A percentile compares a stretch with the other conserved stretches of the same genome.
phyloP scores from a whole-genome alignment of 2,888 invertebrate species.

The Erannis defoliaria region DNA sequence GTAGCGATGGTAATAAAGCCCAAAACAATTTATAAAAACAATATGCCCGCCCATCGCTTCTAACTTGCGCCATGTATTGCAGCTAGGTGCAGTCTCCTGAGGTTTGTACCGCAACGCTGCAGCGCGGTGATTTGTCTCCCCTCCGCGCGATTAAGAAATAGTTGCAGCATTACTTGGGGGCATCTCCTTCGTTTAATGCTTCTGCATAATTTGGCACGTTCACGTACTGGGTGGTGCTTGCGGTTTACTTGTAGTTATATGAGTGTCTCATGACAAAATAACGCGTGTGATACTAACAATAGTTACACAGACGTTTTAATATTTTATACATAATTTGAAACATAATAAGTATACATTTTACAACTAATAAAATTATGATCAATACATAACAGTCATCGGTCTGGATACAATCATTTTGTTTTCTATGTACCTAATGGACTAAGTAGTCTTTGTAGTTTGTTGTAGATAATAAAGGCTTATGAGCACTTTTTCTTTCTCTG shows the following conservation, averaged over 20 bases:
- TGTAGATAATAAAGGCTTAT: too few relatives aligned
- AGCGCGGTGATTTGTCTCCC: conserved; percentile 79
- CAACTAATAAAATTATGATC: too few relatives aligned
- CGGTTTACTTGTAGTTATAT: not conserved
- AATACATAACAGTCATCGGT: too few relatives aligned
- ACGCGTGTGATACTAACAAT: not conserved
- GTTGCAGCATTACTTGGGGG: conserved; percentile 43
- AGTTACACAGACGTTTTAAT: too few relatives aligned
- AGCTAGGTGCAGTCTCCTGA: conserved; percentile 65
- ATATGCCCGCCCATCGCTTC: conserved; percentile 23
- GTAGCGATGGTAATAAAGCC: too few relatives aligned
- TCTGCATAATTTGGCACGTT: conserved; percentile 1
- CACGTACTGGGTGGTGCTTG: not conserved
- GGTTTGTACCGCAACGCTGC: conserved; percentile 68
- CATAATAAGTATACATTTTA: too few relatives aligned
- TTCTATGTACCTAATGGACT: too few relatives aligned
- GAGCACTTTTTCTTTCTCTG: too few relatives aligned
- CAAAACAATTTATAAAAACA: too few relatives aligned
- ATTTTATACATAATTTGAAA: too few relatives aligned
- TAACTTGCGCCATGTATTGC: conserved; percentile 52
- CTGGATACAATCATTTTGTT: too few relatives aligned
- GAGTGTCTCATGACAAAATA: not conserved
- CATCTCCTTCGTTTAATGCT: conserved; percentile 13
- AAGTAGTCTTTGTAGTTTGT: too few relatives aligned
- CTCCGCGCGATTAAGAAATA: conserved; percentile 79